Base-by-base conservation (phyloP, 2,888 invertebrate species). In the Eupeodes luniger region DNA sequence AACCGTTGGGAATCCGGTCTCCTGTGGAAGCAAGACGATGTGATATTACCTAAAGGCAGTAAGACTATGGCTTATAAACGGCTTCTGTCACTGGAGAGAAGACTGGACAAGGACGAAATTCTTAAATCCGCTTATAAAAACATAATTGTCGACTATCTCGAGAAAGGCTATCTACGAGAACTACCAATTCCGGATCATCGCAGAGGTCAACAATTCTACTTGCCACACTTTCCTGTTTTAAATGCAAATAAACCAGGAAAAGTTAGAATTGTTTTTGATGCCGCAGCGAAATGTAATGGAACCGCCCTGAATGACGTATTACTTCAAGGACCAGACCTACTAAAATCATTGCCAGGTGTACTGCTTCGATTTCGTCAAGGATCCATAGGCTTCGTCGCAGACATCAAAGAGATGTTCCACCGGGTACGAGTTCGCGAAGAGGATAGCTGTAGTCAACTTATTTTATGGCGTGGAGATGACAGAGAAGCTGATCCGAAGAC, bases 211-310 rank as follows among this genome's bases (percentile, higher is more conserved):
- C 59, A 59, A 11, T 36, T 61, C 34, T 72, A 59, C 5, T 27
- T 59, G 5, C 72, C 72, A 12, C 72, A 72, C 47, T 47, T 72
- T 19, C 59, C 57, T 5, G 70, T 57, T n/a, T 57, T 27, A 10
- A 69, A 72, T 9, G 47, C 70, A 14, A 72, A 57, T 16, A 72
- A 72, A 44, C 57, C 70, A 11, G 57, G 47, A 27, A 72, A 72
- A 72, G 72, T 72, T 4, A 40, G 59, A 11, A 72, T 72, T 5
- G 72, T 72, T 44, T 72, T 72, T 40, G 69, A 69, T 27, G 53
- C 61, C 36, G 36, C 61, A 36, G 61, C 19, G 19, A 19, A 19
- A 40, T 69, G 53, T 16, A 69, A 69, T 10, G 69, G 53, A 34
- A 14, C 36, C 11, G 51, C 69, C 16, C 49, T 69, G 4, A 69